Base-by-base conservation (phyloP, 2,113 vertebrate species). In the Melanostigma gelatinosum region DNA sequence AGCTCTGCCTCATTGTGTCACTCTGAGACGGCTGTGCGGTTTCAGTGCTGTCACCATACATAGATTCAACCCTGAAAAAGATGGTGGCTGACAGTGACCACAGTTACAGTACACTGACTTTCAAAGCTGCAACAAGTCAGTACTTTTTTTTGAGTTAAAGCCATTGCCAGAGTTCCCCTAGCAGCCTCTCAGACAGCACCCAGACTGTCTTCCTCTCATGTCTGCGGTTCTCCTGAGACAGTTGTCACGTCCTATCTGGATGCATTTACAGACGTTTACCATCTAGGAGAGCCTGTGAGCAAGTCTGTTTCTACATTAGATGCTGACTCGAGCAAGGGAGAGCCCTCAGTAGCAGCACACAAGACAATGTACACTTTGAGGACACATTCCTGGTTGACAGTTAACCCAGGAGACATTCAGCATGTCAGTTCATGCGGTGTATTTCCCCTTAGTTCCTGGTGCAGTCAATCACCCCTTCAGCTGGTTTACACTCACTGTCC, bases 201-300 rank as follows among this genome's bases (percentile, higher is more conserved):
- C 61, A 44, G 67, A 65, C 78, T 32, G 63, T 40, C 72, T 83
- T 68, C 65, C 57, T 66, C 84, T 82, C 42, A 55, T 81, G 79
- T 72, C 71, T 80, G 63, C 16, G 16, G 24, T 54, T 83, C 90
- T 90, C 83, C 54, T 38, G 80, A 86, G 84, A 83, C 72, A 55
- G 46, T 80, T 74, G 87, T 90, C 78, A 87, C 62, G 69, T 69
- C 60, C 48, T 72, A 60, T 82, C 74, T 85, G 61, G 72, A 80
- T 80, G 74, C 63, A 85, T 87, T 88, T 79, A 74, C 48, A 64
- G 75, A 65, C 72, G 80, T 87, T 92, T 77, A 78, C 79, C 48
- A 63, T 77, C 67, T 69, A 68, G 68, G 60, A 69, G 57, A 81
- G 61, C 13, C 63, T 2, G 32, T 34, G n/a, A 64, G 70, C 46